Evolutionary conservation across 1,140 invertebrate genomes (phyloP).

Genomic region (Maniola jurtina): DNA sequence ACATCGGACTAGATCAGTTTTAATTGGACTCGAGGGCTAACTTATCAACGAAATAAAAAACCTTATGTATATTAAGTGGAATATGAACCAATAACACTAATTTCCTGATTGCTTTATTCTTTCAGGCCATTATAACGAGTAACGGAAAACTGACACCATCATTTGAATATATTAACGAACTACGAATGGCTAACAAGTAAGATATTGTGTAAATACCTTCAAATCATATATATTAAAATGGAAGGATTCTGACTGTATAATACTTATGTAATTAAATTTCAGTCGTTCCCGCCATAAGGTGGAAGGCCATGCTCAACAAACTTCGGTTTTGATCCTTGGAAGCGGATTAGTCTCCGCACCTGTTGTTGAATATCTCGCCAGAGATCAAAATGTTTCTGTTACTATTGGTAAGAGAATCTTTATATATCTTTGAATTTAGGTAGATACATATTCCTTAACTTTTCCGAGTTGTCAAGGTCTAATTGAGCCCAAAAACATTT

Average conservation of each 20-base stretch:
- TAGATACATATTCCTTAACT: not conserved
- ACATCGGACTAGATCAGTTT: too few relatives aligned
- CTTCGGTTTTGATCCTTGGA: conserved; percentile 92
- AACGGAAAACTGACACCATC: conserved; percentile 95
- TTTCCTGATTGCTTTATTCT: conserved; percentile 1
- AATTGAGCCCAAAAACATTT: too few relatives aligned
- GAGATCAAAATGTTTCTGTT: conserved; percentile 89
- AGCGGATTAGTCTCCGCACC: conserved; percentile 97
- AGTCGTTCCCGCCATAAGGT: conserved; percentile 80
- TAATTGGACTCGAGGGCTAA: too few relatives aligned
- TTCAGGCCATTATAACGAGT: conserved; percentile 91
- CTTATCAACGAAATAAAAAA: too few relatives aligned
- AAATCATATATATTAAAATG: not conserved
- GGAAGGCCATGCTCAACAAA: conserved; percentile 69
- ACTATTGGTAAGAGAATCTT: conserved; percentile 83
- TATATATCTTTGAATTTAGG: not conserved
- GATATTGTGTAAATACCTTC: conserved; percentile 28
- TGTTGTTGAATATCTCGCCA: conserved; percentile 89
- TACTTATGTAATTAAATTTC: conserved; percentile 6
- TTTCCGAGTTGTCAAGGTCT: too few relatives aligned
- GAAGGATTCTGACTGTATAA: too few relatives aligned
- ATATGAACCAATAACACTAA: not conserved
- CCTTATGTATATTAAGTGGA: too few relatives aligned
- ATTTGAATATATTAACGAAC: conserved; percentile 96
- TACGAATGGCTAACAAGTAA: conserved; percentile 81